These are phyloP conservation scores for Diplodus sargus DNA, from an alignment of 2,797 vertebrate genomes.

Conservation along the genomic window DNA sequence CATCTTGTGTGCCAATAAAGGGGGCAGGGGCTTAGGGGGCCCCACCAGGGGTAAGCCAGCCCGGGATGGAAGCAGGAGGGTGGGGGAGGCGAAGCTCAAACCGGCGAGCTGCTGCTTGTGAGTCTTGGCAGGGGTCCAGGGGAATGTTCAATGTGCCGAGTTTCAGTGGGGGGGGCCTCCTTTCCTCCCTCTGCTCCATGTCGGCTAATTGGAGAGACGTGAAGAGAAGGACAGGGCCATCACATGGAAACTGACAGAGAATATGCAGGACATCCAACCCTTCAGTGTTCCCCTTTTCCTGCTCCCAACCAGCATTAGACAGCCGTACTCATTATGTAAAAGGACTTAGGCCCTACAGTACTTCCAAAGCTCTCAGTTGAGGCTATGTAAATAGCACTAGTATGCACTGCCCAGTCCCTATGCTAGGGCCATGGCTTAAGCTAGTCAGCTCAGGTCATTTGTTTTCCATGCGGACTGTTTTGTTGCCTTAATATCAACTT, in stretches of 20 bases:
- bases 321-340: conserved; percentile 66
- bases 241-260: conserved; percentile 59
- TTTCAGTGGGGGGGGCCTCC: conserved; percentile 59
- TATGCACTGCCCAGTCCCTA: conserved; percentile 21
- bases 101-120: conserved; percentile 71
- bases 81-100: conserved; percentile 56
- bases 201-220: conserved; percentile 76
- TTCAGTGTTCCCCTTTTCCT: conserved; percentile 48
- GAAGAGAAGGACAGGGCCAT: conserved; percentile 59
- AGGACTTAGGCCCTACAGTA: conserved; percentile 45
- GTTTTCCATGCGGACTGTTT: conserved; percentile 46
- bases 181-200: conserved; percentile 60
- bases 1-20: conserved; percentile 64
- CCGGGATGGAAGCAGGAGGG: conserved; percentile 52
- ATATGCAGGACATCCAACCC: conserved; percentile 46
- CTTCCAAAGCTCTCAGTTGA: conserved; percentile 55
- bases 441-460: conserved; percentile 33
- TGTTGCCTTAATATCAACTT: conserved; percentile 25
- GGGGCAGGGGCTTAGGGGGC: conserved; percentile 64
- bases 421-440: conserved; percentile 25
- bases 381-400: conserved; percentile 59
- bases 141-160: conserved; percentile 79
- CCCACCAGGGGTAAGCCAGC: conserved; percentile 65
- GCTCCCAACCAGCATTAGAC: conserved; percentile 49
- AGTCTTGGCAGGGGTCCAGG: conserved; percentile 81